These are phyloP conservation scores for Thaumetopoea pityocampa DNA, from an alignment of 1,140 invertebrate genomes.

Conservation along the genomic window DNA sequence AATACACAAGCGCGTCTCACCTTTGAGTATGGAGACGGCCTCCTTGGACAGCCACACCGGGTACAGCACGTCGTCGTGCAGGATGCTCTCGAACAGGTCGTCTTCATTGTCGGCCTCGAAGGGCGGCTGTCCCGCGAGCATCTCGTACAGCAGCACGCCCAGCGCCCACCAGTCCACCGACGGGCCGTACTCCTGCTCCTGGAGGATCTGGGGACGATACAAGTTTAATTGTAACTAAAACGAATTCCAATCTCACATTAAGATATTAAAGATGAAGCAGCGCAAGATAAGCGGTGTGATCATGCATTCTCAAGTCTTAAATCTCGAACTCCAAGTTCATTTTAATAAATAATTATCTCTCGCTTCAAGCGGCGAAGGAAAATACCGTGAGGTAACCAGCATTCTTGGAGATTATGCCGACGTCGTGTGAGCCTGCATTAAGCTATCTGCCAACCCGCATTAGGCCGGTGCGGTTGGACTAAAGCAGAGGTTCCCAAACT, in stretches of 20 bases:
- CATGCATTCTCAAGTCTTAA: too few species aligned
- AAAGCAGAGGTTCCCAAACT: too few species aligned
- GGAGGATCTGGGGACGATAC: slow-evolving; percentile 77
- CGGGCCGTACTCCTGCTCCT: slow-evolving; percentile 97
- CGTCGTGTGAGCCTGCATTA: too few species aligned
- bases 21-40: slow-evolving; percentile 97
- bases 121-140: slow-evolving; percentile 99
- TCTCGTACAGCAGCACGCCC: slow-evolving; percentile 99
- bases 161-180: slow-evolving; percentile 99
- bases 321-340: too few species aligned
- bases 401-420: too few species aligned
- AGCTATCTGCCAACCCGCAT: too few species aligned
- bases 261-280: too few species aligned
- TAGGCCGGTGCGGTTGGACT: too few species aligned
- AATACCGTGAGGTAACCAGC: too few species aligned
- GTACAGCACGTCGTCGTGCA: slow-evolving; percentile 98
- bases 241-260: not conserved
- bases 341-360: too few species aligned
- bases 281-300: too few species aligned
- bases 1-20: slow-evolving; percentile 62
- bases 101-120: slow-evolving; percentile 99
- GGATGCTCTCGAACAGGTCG: slow-evolving; percentile 98
- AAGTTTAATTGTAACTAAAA: not conserved
- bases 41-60: slow-evolving; percentile 98
- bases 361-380: too few species aligned